Percentiles rank a stretch among this genome's conserved stretches.
phyloP scores from a whole-genome alignment of 35 echinoderm and acorn worm species.

The Lytechinus pictus region DNA sequence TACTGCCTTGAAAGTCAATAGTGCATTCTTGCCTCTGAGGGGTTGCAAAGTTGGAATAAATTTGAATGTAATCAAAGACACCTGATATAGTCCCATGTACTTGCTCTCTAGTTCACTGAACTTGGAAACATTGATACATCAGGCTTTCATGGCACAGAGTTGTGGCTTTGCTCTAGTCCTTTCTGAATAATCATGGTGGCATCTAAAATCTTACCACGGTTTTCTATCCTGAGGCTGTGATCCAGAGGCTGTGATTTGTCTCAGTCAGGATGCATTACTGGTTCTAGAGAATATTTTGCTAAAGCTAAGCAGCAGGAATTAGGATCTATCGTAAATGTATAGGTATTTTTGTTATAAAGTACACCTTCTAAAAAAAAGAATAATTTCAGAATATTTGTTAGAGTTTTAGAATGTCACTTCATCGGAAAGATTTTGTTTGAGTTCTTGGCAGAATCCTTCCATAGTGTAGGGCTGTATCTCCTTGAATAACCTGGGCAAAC shows the following conservation, averaged over 20 bases:
- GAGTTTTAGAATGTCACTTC: too few relatives aligned
- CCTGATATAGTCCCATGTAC: neutral
- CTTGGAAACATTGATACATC: neutral
- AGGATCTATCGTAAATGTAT: neutral
- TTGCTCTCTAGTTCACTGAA: neutral
- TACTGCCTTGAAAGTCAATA: neutral
- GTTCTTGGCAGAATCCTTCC: too few relatives aligned
- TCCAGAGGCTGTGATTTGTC: neutral
- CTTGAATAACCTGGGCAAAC: too few relatives aligned
- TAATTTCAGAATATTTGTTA: too few relatives aligned
- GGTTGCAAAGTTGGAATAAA: neutral
- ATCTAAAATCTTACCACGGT: neutral
- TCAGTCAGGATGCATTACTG: neutral
- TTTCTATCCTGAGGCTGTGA: neutral
- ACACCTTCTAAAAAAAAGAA: too few relatives aligned
- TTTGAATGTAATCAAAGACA: conserved; percentile 14
- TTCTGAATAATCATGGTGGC: neutral
- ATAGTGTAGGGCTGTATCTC: too few relatives aligned
- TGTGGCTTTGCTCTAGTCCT: neutral
- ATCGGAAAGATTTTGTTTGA: too few relatives aligned
- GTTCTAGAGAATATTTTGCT: neutral
- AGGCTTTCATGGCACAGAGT: neutral
- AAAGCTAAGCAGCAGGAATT: neutral
- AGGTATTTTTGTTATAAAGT: neutral
- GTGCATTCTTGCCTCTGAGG: conserved; percentile 6